Conservation (phyloP, 2,113 vertebrate genomes). For the Cyanoliseus patagonus region DNA sequence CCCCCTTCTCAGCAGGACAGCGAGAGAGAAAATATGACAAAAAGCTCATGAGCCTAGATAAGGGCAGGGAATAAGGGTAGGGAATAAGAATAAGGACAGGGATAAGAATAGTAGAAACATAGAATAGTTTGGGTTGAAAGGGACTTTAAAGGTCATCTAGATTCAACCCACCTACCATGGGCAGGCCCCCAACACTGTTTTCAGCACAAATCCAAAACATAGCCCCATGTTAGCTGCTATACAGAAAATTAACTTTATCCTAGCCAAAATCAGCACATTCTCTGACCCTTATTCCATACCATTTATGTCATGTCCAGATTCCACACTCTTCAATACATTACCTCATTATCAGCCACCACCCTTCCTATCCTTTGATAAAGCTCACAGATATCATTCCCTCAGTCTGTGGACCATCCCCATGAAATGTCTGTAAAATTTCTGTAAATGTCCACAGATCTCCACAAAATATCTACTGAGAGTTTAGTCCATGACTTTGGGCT, state of each 20-base stretch:
- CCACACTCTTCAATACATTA: not conserved
- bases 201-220: not conserved
- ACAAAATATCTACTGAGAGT: not conserved
- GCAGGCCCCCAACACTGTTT: not conserved
- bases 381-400: not conserved
- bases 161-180: not conserved
- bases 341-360: not conserved
- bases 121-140: not conserved
- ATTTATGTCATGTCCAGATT: not conserved
- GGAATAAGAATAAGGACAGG: not conserved
- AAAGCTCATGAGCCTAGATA: fast-evolving
- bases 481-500: not conserved
- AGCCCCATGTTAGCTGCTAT: not conserved
- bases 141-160: not conserved
- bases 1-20: not conserved
- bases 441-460: not conserved
- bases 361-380: not conserved
- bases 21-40: not conserved
- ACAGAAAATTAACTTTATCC: not conserved
- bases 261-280: not conserved
- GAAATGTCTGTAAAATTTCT: not conserved
- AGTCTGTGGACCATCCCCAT: not conserved
- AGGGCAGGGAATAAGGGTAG: not conserved
- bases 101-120: not conserved
- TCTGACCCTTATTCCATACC: not conserved